Evolutionary conservation across 2,797 vertebrate species (phyloP).

Genomic region (Xiphophorus birchmanni): DNA sequence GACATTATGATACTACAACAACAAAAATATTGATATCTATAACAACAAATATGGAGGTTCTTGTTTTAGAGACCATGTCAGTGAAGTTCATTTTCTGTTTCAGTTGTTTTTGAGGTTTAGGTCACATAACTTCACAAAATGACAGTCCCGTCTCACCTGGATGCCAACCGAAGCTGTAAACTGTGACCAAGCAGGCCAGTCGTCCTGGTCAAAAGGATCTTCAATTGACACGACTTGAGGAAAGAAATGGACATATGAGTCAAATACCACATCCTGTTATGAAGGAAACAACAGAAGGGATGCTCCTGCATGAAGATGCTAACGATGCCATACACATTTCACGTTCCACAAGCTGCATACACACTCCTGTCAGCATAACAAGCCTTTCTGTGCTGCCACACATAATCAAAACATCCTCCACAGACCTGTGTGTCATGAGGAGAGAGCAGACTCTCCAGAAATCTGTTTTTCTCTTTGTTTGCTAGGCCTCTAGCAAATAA

Average conservation of each 20-base stretch:
- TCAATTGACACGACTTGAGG: conserved; percentile 91
- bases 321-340: conserved; percentile 36
- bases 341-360: conserved; percentile 29
- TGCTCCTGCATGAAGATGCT: conserved; percentile 7
- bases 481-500: conserved; percentile 11
- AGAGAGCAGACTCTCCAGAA: conserved; percentile 20
- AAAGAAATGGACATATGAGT: conserved; percentile 1
- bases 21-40: not conserved
- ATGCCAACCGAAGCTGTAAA: conserved; percentile 90
- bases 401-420: conserved; percentile 70
- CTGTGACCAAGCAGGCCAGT: conserved; percentile 93
- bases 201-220: conserved; percentile 95
- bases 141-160: conserved; percentile 73
- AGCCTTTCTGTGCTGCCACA: conserved; percentile 46
- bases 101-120: not conserved
- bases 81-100: not conserved
- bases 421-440: conserved; percentile 33
- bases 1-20: not conserved
- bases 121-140: not conserved
- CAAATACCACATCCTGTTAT: conserved; percentile 6
- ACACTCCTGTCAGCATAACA: conserved; percentile 58
- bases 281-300: conserved; percentile 7
- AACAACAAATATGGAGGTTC: not conserved
- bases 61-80: not conserved
- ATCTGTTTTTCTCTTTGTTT: conserved; percentile 22